phyloP scores from a whole-genome alignment of 2,888 invertebrate species.

The Eupeodes luniger region DNA sequence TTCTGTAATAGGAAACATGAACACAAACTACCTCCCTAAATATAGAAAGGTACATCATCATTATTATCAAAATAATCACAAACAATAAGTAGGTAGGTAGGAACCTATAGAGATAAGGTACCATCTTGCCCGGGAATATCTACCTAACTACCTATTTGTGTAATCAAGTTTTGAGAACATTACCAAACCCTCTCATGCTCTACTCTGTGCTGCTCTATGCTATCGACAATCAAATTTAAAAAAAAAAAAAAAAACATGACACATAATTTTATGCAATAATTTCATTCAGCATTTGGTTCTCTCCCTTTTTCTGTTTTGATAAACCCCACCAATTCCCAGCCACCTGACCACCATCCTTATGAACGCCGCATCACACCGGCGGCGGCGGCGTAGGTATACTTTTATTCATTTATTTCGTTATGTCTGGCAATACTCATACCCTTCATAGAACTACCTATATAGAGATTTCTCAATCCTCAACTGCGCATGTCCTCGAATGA shows the following conservation, averaged over 20 bases:
- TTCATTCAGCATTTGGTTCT: constrained; percentile 58
- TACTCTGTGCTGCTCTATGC: no score
- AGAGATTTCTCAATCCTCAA: constrained; percentile 3
- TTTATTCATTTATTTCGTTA: constrained; percentile 6
- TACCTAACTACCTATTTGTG: constrained; percentile 88
- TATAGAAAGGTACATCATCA: no score
- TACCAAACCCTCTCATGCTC: constrained; percentile 2
- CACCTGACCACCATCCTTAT: not conserved
- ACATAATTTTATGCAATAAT: constrained; percentile 55
- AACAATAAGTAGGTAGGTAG: not conserved
- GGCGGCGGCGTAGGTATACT: constrained; percentile 1
- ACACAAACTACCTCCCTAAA: no score
- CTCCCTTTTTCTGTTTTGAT: not conserved
- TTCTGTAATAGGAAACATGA: no score
- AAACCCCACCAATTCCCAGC: not conserved
- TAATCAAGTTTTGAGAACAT: constrained; percentile 93
- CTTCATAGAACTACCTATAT: constrained; percentile 7
- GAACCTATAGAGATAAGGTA: not conserved
- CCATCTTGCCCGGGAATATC: constrained; percentile 76
- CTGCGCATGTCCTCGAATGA: constrained; percentile 67
- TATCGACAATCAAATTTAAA: constrained; percentile 14
- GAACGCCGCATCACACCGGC: no score
- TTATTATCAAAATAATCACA: not conserved
- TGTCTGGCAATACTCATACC: constrained; percentile 58
- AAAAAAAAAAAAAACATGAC: constrained; percentile 1